A percentile compares a stretch with the other conserved stretches of the same genome.
Evolutionary conservation across 1,140 invertebrate species (phyloP).

Genomic region (Neoseiulus cucumeris): DNA sequence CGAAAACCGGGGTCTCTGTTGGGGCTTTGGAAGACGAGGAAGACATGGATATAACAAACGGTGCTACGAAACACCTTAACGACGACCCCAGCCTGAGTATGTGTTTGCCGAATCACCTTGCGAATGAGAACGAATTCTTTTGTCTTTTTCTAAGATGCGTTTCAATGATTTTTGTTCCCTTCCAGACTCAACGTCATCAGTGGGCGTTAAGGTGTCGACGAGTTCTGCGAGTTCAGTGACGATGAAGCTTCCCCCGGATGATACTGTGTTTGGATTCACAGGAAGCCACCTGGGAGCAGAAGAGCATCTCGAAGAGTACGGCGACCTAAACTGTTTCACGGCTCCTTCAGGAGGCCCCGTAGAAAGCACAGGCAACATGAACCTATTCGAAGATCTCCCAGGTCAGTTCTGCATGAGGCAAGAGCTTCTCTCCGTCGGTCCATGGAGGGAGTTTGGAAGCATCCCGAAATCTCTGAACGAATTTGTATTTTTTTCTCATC

Average conservation of each 20-base stretch:
- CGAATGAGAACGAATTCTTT: too few species aligned
- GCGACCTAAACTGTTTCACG: constrained; percentile 1
- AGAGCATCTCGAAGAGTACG: constrained; percentile 7
- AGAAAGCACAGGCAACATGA: constrained; percentile 2
- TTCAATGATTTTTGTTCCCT: too few species aligned
- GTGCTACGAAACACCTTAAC: neutral
- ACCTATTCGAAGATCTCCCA: constrained; percentile 4
- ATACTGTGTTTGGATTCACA: neutral
- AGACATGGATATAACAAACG: constrained; percentile 4
- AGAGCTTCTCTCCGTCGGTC: too few species aligned
- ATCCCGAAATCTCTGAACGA: too few species aligned
- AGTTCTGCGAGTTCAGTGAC: too few species aligned
- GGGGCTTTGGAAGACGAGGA: neutral
- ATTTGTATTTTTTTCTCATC: too few species aligned
- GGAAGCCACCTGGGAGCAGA: neutral
- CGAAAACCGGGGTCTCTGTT: neutral
- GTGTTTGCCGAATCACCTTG: too few species aligned
- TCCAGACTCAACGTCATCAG: too few species aligned
- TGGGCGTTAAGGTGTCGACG: too few species aligned
- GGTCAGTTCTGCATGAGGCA: neutral
- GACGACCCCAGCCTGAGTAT: constrained; percentile 2
- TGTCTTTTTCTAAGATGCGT: too few species aligned
- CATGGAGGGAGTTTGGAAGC: too few species aligned
- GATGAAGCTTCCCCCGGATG: neutral
- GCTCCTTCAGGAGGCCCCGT: neutral